Evolutionary conservation across 2,113 vertebrate genomes (phyloP), one percentile per base, ranked within the genome.

Genomic region (Malurus cyaneus): DNA sequence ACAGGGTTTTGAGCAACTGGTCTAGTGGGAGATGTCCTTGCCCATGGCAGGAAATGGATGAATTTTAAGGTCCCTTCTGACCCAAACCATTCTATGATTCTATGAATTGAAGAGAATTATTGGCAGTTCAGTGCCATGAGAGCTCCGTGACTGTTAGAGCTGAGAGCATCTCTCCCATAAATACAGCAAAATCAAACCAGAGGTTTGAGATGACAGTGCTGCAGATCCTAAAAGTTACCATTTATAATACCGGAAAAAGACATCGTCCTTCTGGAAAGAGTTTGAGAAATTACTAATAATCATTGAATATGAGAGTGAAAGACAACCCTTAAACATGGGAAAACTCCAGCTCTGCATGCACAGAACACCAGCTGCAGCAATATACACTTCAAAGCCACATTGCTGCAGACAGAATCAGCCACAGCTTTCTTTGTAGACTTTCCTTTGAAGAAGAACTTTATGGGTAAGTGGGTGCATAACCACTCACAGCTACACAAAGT

Each of bases 401-500:
- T 70, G 36, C 52, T 67, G 65, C 77, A 86, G 61, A 92, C 49
- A 81, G 69, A 74, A 93, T 49, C 73, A 83, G 76, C 34, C 56
- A 84, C 69, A 74, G 89, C n/a, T 76, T 50, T 56, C 87, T 82
- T 42, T 73, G 80, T 23, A 78, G 80, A 12, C 47, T 64, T 52
- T 72, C 31, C 69, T 86, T 93, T 82, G 88, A 92, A 95, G 91
- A 74, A 89, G 29, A 93, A 72, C 77, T 67, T 36, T 32, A 70
- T 7, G 46, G 67, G 42, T 60, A 80, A 64, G 41, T 46, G 54
- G 50, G 29, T 66, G 64, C 61, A 47, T 29, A 62, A 54, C 42
- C 72, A 78, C 34, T 86, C 6, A 5, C 14, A 91, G 73, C 50
- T 73, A 66, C 64, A 66, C 14, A 69, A 52, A 80, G 24, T 20